Evolutionary conservation across 2,113 vertebrate genomes (phyloP).

Genomic region (Varanus salvator): DNA sequence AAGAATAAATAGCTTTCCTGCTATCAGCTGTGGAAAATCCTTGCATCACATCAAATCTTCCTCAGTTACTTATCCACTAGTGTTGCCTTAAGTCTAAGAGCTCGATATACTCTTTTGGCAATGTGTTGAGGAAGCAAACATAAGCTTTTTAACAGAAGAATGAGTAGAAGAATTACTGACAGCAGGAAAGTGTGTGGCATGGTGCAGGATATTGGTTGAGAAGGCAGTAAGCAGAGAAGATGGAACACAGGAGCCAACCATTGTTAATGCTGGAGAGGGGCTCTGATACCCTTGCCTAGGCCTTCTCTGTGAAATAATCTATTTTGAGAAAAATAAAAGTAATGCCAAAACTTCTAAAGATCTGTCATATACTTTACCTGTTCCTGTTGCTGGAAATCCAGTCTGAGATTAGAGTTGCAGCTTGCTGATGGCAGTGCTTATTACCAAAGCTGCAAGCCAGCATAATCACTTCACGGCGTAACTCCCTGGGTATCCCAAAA

Average conservation of each 20-base stretch:
- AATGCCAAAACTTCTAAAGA: neutral
- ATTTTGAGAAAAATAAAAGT: neutral
- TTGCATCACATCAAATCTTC: neutral
- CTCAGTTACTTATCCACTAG: neutral
- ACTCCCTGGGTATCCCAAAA: slow-evolving; percentile 79
- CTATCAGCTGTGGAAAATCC: neutral
- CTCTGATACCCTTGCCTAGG: neutral
- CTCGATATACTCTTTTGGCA: neutral
- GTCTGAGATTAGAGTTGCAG: slow-evolving; percentile 92
- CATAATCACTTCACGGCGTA: slow-evolving; percentile 95
- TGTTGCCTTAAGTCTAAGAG: neutral
- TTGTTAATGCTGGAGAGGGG: neutral
- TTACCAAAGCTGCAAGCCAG: slow-evolving; percentile 96
- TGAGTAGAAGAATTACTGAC: neutral
- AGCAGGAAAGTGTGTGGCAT: neutral
- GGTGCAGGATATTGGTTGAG: neutral
- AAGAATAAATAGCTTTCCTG: neutral
- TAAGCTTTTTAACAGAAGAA: neutral
- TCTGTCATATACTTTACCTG: slow-evolving; percentile 76
- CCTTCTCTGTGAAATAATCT: neutral
- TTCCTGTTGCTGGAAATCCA: slow-evolving; percentile 99
- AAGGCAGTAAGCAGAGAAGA: neutral
- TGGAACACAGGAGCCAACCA: neutral
- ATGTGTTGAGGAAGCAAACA: neutral
- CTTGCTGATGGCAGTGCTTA: slow-evolving; percentile 97